These are phyloP conservation scores for Varanus komodoensis DNA, from an alignment of 2,113 vertebrate genomes.

Conservation along the genomic window DNA sequence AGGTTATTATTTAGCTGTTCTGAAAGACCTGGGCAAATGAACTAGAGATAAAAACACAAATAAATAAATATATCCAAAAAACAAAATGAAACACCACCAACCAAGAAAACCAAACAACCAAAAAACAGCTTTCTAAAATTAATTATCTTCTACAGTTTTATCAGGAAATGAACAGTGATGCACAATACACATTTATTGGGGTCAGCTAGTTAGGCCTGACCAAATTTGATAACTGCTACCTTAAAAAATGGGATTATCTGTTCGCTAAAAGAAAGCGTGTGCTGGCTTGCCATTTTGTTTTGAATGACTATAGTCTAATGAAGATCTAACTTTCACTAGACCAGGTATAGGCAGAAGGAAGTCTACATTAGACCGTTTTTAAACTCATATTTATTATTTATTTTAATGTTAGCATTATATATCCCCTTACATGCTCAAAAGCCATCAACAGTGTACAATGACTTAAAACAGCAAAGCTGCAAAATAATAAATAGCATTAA, in stretches of 20 bases:
- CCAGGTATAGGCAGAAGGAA: not conserved
- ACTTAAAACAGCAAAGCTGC: no score
- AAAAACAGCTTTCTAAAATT: not conserved
- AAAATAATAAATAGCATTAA: no score
- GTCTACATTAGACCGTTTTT: no score
- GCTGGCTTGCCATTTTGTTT: no score
- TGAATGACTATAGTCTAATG: not conserved
- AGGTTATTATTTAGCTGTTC: constrained; percentile 41
- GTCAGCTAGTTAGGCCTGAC: not conserved
- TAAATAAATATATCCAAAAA: no score
- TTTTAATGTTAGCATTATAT: no score
- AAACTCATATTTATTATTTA: no score
- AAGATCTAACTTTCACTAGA: not conserved
- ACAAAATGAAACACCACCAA: no score
- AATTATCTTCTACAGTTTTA: constrained; percentile 31
- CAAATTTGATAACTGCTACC: not conserved
- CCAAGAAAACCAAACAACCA: not conserved
- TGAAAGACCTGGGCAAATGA: no score
- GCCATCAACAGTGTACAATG: no score
- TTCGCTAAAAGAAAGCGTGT: not conserved
- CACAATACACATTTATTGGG: not conserved
- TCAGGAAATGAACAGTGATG: constrained; percentile 42
- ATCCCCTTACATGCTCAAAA: no score
- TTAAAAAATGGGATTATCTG: not conserved
- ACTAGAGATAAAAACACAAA: no score